Conservation (phyloP, 2,113 vertebrate genomes). For the Propithecus coquereli region DNA sequence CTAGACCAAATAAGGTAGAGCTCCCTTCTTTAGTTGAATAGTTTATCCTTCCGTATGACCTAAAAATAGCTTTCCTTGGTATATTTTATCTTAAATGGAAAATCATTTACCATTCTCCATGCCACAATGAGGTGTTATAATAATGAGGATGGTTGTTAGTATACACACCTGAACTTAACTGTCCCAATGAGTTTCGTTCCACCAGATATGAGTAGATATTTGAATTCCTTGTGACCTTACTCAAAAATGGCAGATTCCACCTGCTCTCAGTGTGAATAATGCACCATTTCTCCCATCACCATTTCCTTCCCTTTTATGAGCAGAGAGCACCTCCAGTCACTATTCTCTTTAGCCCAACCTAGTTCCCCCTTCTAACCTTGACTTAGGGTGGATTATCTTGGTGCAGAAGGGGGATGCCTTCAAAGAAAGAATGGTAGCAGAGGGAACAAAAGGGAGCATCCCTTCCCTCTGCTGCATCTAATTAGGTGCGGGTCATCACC, state of each 20-base stretch:
- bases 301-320: not conserved
- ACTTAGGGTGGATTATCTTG: not conserved
- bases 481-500: not conserved
- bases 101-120: not conserved
- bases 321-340: not conserved
- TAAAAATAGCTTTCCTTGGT: not conserved
- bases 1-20: not conserved
- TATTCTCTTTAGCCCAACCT: not conserved
- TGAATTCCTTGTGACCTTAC: not conserved
- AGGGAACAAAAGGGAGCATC: fast-evolving
- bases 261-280: too few species aligned
- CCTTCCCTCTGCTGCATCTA: not conserved
- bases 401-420: fast-evolving
- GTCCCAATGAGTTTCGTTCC: not conserved
- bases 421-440: not conserved
- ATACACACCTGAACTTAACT: not conserved
- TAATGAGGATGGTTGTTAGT: not conserved
- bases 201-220: not conserved
- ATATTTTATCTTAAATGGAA: not conserved
- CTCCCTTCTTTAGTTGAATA: not conserved
- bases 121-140: not conserved
- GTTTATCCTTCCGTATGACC: not conserved
- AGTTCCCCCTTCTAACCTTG: not conserved
- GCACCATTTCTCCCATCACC: fast-evolving
- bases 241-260: not conserved